Base-by-base conservation (phyloP, 2,888 invertebrate genomes). In the Mythimna impura region DNA sequence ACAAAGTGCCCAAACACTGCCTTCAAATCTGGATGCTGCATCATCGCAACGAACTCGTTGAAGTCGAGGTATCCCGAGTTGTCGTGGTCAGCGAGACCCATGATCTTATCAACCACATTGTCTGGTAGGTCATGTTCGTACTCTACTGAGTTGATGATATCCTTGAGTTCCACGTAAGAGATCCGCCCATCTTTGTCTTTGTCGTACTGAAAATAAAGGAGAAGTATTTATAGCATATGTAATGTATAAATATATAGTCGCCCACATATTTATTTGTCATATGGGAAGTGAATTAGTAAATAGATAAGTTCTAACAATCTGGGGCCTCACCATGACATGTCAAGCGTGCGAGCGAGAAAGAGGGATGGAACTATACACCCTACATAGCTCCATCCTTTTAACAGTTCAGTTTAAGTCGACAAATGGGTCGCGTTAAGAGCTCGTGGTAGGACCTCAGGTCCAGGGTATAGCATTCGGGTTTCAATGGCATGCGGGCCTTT, bases 21-120 rank as follows among this genome's bases (percentile, higher is more conserved):
- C 86, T 97, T 97, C 82, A 97, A 90, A 72, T 97, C 96, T 0
- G 97, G 97, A 75, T 96, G 91, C 83, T 96, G 95, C 93, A 97
- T 97, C 97, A 98, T 97, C 55, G 97, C 97, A 43, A 97, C 97
- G 85, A 98, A 98, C 94, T 98, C 98, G 30, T 97, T 95, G 87
- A 97, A 98, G 88, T 98, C 97, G 70, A 98, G 93, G 84, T 96
- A 97, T 6, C 97, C 97, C 60, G 97, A 97, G 86, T 97, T 94
- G 82, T 96, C 95, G 10, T 90, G 83, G 92, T 98, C 98, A 0
- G 97, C 97, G 66, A 97, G 94, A 8, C 92, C 91, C 95, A 98
- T 96, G 82, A 98, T 97, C 90, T 97, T 97, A 68, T 96, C 96
- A 7, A 98, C 97, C 50, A 97, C 97, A 76, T 97, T 96, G 55